Evolutionary conservation across 2,888 invertebrate species (phyloP), one percentile per base, ranked within the genome.

Genomic region (Drosophila mettleri): DNA sequence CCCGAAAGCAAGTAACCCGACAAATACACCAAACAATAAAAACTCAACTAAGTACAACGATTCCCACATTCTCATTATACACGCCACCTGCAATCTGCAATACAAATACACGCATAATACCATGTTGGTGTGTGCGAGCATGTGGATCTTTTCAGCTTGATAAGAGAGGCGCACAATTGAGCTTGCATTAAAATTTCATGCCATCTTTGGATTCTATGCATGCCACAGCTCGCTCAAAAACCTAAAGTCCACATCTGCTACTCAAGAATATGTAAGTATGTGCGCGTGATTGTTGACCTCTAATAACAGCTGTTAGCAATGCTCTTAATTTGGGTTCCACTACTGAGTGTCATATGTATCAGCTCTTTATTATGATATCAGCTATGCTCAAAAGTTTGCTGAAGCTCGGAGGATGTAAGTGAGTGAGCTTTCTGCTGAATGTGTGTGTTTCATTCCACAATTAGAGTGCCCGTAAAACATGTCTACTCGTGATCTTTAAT

Each of bases 131-230:
- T 39, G 12, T 20, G 20, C 12, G 16, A 36, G 16, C 6, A 3
- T 39, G 41, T 43, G 41, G 41, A 43, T 43, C 41, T 8, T 43
- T 27, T 45, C 45, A 45, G 3, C 6, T 24, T n/a, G n/a, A 10
- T 2, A 0, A 24, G 16, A 14, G 10, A 27, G 8, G 4, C 16
- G 2, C 46, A 31, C 18, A 46, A 18, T 12, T 3, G 1, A 2
- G 27, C 16, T 14, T 14, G 3, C 14, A 41, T 27, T 27, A 16
- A 27, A 27, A 10, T 9, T 27, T 2, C 27, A 45, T 46, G 7
- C 8, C 12, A 4, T 10, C 18, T 18, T 10, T 41, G 22, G 14
- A 41, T 14, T 22, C 22, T 41, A 1, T 36, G 20, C 14, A 12
- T 14, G 12, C 33, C 14, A 33, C 2, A 41, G 38, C 18, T 24